Evolutionary conservation across 2,113 vertebrate genomes (phyloP).

Genomic region (Salvator merianae): DNA sequence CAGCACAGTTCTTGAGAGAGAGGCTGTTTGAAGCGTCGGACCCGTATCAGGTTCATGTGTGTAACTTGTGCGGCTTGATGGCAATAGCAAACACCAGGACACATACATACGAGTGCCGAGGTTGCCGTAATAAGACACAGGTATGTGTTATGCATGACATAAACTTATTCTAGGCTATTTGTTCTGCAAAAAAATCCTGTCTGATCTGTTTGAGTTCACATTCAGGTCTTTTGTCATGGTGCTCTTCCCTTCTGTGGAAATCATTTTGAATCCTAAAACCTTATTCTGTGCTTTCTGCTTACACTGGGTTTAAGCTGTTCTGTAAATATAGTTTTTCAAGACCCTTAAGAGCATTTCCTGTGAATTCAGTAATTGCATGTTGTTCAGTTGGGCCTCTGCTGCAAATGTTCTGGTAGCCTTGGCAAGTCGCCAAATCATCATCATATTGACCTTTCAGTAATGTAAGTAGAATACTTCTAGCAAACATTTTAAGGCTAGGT

Average conservation of each 20-base stretch:
- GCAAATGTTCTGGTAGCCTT: not conserved
- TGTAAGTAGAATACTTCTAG: not conserved
- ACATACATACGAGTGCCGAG: slow-evolving; percentile 95
- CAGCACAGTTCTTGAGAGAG: slow-evolving; percentile 94
- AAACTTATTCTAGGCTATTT: not conserved
- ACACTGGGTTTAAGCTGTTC: not conserved
- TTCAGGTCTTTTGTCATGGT: not conserved
- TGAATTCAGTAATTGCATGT: not conserved
- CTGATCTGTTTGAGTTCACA: not conserved
- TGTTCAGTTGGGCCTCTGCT: not conserved
- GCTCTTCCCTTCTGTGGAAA: not conserved
- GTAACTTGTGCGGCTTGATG: slow-evolving; percentile 97
- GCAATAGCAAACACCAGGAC: slow-evolving; percentile 97
- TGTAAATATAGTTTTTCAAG: not conserved
- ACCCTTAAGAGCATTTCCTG: not conserved
- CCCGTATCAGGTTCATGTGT: slow-evolving; percentile 96
- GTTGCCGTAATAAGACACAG: slow-evolving; percentile 98
- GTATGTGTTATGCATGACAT: slow-evolving; percentile 59
- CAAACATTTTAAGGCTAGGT: not conserved
- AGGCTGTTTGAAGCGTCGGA: slow-evolving; percentile 96
- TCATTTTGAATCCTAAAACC: not conserved
- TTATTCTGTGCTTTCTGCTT: not conserved
- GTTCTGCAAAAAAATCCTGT: not conserved
- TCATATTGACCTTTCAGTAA: not conserved
- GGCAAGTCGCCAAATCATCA: not conserved